phyloP scores from a whole-genome alignment of 2,888 invertebrate species.

The Drosophila falleni region DNA sequence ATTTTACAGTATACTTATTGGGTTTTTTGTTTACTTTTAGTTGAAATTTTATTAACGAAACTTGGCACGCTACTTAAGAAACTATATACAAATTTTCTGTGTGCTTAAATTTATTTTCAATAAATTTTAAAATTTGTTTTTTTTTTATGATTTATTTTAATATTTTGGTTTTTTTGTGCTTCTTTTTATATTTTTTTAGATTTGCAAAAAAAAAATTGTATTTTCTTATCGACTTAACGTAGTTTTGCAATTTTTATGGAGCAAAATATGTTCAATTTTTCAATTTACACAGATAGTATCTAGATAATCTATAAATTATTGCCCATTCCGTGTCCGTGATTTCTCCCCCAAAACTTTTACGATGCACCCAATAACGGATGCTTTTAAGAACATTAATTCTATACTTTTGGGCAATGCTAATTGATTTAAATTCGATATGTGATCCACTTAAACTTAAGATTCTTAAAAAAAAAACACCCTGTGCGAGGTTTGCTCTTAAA shows the following conservation, averaged over 20 bases:
- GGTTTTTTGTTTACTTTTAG: slow-evolving; percentile 40
- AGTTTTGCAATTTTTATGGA: slow-evolving; percentile 43
- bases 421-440: slow-evolving; percentile 84
- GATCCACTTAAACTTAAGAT: slow-evolving; percentile 65
- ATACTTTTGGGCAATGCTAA: slow-evolving; percentile 64
- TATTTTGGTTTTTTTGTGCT: background rate
- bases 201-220: slow-evolving; percentile 46
- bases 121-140: slow-evolving; percentile 60
- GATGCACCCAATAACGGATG: slow-evolving; percentile 13
- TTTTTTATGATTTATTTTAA: slow-evolving; percentile 17
- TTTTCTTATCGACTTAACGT: slow-evolving; percentile 43
- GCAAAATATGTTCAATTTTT: slow-evolving; percentile 47
- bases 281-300: slow-evolving; percentile 46
- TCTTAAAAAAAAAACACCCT: slow-evolving; percentile 27
- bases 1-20: slow-evolving; percentile 1
- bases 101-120: slow-evolving; percentile 73
- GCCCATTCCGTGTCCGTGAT: slow-evolving; percentile 29
- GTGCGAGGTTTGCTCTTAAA: slow-evolving; percentile 35
- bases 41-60: slow-evolving; percentile 77
- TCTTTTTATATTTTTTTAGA: slow-evolving; percentile 5
- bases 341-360: background rate
- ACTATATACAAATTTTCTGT: slow-evolving; percentile 55
- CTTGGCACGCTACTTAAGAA: slow-evolving; percentile 71
- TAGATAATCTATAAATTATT: slow-evolving; percentile 41
- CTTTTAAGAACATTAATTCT: slow-evolving; percentile 19